Evolutionary conservation across 2,113 vertebrate genomes (phyloP), one percentile per base, ranked within the genome.

Genomic region (Otocyon megalotis): DNA sequence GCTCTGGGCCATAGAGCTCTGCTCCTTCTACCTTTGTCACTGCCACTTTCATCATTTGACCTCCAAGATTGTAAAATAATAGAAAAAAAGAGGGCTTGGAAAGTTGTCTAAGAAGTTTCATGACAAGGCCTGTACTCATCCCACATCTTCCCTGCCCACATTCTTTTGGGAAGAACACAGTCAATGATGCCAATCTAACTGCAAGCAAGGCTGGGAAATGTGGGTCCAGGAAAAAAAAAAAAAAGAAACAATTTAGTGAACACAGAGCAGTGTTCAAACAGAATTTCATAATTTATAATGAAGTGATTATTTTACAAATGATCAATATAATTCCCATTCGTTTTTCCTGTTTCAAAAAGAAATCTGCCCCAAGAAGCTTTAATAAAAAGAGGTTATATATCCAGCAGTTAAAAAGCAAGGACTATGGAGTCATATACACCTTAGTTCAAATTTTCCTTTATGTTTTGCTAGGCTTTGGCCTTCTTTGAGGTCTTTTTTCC

Each of bases 321-420:
- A 7, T 86, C 9, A 81, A 56, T 84, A 56, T 72, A 82, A 63
- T 88, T 53, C 17, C 28, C 8, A 60, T 72, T 77, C 22, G 17
- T 13, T 74, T 58, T 81, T 80, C 56, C 50, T 95, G 8, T 97
- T 94, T 60, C 43, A 82, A 28, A 80, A 84, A 74, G 5, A 76
- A 84, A 54, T 81, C 11, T 88, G 3, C 0, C 26, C 30, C 35
- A 85, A 62, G 69, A 96, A 92, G 12, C 5, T 77, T 92, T 43
- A 65, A 32, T 81, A 56, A 87, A 79, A 28, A 72, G 3, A 94
- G 16, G 2, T 4, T 48, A 5, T 26, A 4, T 69, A 67, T 74
- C 13, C 24, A 89, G 72, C 3, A 83, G 3, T 76, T 90, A n/a
- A 67, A 97, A 97, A 93, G 20, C 19, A 90, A 92, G 32, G 65